Base-by-base conservation (phyloP, 2,113 vertebrate species). In the Numida meleagris region DNA sequence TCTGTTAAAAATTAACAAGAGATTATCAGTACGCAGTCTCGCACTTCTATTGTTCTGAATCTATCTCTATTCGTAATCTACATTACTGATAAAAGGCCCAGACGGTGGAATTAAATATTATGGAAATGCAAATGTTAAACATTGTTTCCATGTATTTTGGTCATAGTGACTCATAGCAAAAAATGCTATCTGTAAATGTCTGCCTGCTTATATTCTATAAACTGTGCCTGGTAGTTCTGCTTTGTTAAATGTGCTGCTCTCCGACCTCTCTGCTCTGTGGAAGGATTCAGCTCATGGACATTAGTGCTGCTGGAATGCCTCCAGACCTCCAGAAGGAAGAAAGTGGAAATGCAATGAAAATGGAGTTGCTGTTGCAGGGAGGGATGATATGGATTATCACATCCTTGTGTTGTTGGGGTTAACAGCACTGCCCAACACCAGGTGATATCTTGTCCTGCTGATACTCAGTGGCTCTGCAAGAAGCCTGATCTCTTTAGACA, bases 1-100 rank as follows among this genome's bases (percentile, higher is more conserved):
- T 70, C 24, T 71, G 51, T 89, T 96, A 82, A 95, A 94, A 95
- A 76, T 79, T 62, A 91, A 79, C 58, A 87, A 25, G 58, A 75
- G 15, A 70, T 87, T 90, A 87, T 78, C 74, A 87, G 63, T 34
- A 76, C n/a, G 21, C 74, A 70, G 58, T 42, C 48, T 87, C 19
- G 24, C 19, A 66, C 51, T 92, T 82, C 53, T 84, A 21, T 83
- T 91, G 76, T 91, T 93, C 79, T 55, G 68, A 82, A 38, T 79
- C 58, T 79, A 62, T 85, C 71, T 89, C 74, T 82, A 67, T 73
- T 79, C 53, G 77, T 85, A 92, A 87, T 51, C 82, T 86, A 33
- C 29, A 48, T 82, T 82, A 86, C 58, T 79, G 81, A 87, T 85
- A 94, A 76, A 93, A 91, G 84, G 13, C 53, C 42, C 84, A 96